Evolutionary conservation across 2,113 vertebrate genomes (phyloP), one percentile per base, ranked within the genome.

Genomic region (Panurus biarmicus): DNA sequence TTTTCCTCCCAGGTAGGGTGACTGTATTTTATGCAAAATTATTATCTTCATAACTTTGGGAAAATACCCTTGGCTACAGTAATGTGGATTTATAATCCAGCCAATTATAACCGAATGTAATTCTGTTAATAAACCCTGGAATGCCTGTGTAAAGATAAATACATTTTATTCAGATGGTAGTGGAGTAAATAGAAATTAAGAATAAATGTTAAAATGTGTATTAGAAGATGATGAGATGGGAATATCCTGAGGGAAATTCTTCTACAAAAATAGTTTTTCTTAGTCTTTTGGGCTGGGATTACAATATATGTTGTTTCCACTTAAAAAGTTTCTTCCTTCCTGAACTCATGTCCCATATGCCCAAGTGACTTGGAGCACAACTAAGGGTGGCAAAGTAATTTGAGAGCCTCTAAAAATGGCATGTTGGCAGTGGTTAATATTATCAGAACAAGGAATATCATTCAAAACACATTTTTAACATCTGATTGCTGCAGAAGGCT

Each of bases 1-100:
- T 98, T 89, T 98, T 98, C 81, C 97, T 98, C 47, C 95, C 98
- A 98, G 98, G 98, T 98, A 98, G 35, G 67, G 65, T 83, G 84
- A 71, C 45, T 76, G 9, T 29, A 70, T 94, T 91, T 94, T 81
- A 50, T 72, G 36, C 62, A 82, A 64, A 83, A 82, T 51, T 10
- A 48, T 42, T 75, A 58, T 21, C 22, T 81, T 75, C 15, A n/a
- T 90, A 75, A 42, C 14, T 85, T 84, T 47, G 23, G 73, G 74
- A 56, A 85, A 87, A 89, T 57, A 81, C 12, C 9, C 6, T 24
- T 75, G 60, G 51, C 45, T 89, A 26, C 38, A 92, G 19, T 72
- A 85, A 48, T 70, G 51, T 7, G 53, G 51, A 62, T 79, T 74
- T 75, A 40, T 73, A 60, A 76, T 71, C 44, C 25, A 84, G 18